phyloP scores from a whole-genome alignment of 92 coral and sea anemone species.

The Palythoa heliodiscus region DNA sequence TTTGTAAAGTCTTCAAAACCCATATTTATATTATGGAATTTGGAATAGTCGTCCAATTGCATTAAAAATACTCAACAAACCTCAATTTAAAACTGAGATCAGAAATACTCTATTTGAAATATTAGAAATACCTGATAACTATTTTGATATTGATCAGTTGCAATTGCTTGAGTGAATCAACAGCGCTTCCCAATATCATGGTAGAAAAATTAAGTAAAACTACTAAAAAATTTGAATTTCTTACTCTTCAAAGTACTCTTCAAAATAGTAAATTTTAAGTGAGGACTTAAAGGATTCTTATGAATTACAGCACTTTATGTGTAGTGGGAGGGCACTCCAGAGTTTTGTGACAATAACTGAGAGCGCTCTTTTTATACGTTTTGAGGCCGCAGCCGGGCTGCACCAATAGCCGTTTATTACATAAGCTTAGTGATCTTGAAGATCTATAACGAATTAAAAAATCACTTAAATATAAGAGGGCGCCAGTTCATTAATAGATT shows the following conservation, averaged over 20 bases:
- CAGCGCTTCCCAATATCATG: background rate
- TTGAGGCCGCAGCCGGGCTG: background rate
- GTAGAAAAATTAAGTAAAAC: too few species aligned
- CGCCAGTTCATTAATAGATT: background rate
- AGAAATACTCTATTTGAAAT: too few species aligned
- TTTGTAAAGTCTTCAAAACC: too few species aligned
- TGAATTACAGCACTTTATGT: background rate
- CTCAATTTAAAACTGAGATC: too few species aligned
- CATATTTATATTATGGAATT: too few species aligned
- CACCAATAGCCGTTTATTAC: background rate
- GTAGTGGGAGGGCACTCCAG: background rate
- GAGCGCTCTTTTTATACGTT: background rate
- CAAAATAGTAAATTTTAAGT: background rate
- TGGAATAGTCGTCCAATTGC: too few species aligned
- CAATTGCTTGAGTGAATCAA: background rate
- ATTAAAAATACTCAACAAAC: too few species aligned
- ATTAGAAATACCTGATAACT: too few species aligned
- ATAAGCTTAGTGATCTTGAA: background rate
- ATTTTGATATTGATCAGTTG: too few species aligned
- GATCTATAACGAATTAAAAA: background rate
- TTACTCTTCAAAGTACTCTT: background rate
- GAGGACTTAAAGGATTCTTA: background rate
- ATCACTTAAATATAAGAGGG: background rate
- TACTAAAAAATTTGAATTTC: too few species aligned
- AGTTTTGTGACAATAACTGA: background rate